phyloP scores from a whole-genome alignment of 2,888 invertebrate species.

The Elysia crispata region DNA sequence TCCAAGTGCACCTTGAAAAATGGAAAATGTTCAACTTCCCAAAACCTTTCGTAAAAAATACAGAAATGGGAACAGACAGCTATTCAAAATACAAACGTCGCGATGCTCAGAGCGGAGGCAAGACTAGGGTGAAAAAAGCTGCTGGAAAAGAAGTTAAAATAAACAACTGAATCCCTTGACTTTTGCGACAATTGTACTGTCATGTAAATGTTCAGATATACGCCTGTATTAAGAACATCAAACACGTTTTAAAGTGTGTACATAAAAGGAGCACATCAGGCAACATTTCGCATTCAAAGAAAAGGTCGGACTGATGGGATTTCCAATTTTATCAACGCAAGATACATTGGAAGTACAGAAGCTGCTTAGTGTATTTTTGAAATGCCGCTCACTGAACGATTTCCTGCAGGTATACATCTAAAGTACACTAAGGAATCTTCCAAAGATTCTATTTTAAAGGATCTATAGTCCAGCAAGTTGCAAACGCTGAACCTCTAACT shows the following conservation, averaged over 20 bases:
- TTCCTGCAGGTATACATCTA: neutral
- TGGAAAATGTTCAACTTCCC: too few relatives aligned
- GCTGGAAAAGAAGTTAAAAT: constrained; percentile 13
- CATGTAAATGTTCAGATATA: constrained; percentile 21
- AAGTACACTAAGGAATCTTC: neutral
- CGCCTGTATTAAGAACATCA: constrained; percentile 36
- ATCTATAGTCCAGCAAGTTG: neutral
- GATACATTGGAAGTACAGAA: constrained; percentile 5
- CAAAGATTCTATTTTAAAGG: constrained; percentile 30
- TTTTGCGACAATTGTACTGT: constrained; percentile 18
- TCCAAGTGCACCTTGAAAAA: neutral
- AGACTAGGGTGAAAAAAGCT: neutral
- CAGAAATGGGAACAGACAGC: neutral
- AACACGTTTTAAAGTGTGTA: constrained; percentile 48
- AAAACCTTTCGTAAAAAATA: neutral
- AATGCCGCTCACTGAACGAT: neutral
- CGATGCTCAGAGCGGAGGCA: constrained; percentile 15
- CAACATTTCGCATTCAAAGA: constrained; percentile 6
- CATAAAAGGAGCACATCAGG: constrained; percentile 43
- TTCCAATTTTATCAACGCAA: constrained; percentile 3
- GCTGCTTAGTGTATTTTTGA: constrained; percentile 18
- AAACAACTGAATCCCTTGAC: constrained; percentile 43
- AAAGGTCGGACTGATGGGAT: constrained; percentile 11
- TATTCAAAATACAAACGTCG: neutral
- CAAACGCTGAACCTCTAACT: neutral